Percentiles rank a stretch among this genome's conserved stretches.
Conservation (phyloP, 1,140 invertebrate genomes). For the Nasonia vitripennis region DNA sequence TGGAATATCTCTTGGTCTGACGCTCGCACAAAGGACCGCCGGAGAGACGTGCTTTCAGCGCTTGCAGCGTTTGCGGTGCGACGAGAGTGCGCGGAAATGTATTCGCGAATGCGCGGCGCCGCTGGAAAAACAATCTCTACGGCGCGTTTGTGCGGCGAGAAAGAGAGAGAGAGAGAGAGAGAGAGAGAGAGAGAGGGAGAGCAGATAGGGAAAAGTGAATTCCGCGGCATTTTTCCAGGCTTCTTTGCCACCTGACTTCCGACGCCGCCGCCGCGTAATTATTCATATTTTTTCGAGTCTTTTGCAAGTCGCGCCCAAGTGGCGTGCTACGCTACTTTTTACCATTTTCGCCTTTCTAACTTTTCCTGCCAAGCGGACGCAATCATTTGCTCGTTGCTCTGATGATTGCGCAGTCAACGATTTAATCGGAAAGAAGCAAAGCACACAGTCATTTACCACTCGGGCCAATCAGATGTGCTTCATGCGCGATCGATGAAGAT, state of each 20-base stretch:
- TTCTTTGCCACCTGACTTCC: constrained; percentile 40
- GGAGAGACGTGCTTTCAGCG: constrained; percentile 7
- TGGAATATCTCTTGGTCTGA: not conserved
- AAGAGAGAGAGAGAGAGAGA: not conserved
- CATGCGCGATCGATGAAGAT: not conserved
- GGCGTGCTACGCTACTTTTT: not conserved
- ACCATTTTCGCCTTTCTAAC: not conserved
- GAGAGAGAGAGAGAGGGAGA: not conserved
- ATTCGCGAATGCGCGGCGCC: constrained; percentile 18
- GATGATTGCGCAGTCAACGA: not conserved
- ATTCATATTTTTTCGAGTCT: constrained; percentile 41
- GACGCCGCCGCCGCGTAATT: constrained; percentile 11
- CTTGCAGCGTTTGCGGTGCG: not conserved
- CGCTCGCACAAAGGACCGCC: constrained; percentile 4
- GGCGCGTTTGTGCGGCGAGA: not conserved
- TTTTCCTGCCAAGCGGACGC: not conserved
- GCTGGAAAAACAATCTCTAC: constrained; percentile 42
- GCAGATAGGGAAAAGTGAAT: constrained; percentile 21
- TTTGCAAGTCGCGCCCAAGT: not conserved
- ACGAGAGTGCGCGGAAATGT: constrained; percentile 27
- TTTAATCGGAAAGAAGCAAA: too few relatives aligned
- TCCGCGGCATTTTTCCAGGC: constrained; percentile 34
- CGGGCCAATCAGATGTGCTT: too few relatives aligned
- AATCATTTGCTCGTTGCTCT: not conserved
- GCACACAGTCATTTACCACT: too few relatives aligned